These are phyloP conservation scores for Fragum fragum DNA, from an alignment of 2,888 invertebrate species.

Conservation along the genomic window DNA sequence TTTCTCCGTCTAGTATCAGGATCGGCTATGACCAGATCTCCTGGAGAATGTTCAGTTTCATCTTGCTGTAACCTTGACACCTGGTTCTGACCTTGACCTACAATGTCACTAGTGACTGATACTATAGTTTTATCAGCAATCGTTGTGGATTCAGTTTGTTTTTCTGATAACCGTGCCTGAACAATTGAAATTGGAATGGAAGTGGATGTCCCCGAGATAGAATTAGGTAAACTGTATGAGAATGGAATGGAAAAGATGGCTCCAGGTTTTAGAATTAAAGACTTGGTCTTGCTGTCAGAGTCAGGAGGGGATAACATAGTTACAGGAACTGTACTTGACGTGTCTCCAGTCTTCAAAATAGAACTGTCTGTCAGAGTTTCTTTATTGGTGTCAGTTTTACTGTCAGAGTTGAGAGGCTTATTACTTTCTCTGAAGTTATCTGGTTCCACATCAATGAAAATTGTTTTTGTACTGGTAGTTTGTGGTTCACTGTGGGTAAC, in stretches of 20 bases:
- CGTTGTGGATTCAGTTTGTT: background rate
- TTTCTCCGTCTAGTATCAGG: background rate
- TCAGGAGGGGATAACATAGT: constrained; percentile 12
- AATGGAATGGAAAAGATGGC: constrained; percentile 78
- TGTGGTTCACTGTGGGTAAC: background rate
- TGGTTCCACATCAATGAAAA: constrained; percentile 77
- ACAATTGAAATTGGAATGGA: constrained; percentile 22
- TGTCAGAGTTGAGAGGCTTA: constrained; percentile 1
- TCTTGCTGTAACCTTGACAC: background rate
- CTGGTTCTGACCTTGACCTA: background rate
- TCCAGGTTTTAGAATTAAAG: constrained; percentile 75
- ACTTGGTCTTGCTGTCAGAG: constrained; percentile 48
- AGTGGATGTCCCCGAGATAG: background rate
- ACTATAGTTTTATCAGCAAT: background rate
- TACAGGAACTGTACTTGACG: no score
- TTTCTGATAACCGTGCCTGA: background rate
- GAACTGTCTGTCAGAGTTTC: constrained; percentile 2
- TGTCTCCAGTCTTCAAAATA: no score
- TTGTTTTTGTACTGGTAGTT: constrained; percentile 48
- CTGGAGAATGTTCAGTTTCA: background rate
- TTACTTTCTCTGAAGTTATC: constrained; percentile 29
- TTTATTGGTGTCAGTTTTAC: background rate
- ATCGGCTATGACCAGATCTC: background rate
- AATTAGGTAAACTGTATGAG: constrained; percentile 60
- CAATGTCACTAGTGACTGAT: background rate